Conservation (phyloP, 2,113 vertebrate species). For the Gopherus evgoodei region DNA sequence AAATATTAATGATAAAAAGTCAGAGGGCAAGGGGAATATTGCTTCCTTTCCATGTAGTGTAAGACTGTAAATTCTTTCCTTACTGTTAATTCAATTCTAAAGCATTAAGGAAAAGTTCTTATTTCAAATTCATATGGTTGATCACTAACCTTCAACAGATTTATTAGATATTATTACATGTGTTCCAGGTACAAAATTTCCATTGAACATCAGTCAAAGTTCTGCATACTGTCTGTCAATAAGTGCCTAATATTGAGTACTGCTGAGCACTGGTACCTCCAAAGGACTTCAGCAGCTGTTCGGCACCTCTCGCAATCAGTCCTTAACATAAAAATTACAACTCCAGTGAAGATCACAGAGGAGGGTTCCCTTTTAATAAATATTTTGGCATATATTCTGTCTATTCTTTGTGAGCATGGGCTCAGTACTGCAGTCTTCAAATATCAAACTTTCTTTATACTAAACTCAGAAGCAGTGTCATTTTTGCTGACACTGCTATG, state of each 20-base stretch:
- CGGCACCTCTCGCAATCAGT: background rate
- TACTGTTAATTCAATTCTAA: background rate
- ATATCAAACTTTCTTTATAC: background rate
- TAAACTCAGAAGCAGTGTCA: background rate
- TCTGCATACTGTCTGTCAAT: background rate
- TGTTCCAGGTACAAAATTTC: background rate
- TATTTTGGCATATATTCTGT: background rate
- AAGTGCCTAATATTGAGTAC: background rate
- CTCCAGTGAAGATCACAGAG: background rate
- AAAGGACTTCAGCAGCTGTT: background rate
- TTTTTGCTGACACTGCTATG: background rate
- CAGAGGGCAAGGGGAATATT: accelerated
- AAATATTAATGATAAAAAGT: background rate
- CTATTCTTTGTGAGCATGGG: background rate
- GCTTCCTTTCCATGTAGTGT: background rate
- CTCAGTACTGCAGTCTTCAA: background rate
- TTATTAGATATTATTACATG: background rate
- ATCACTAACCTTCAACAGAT: background rate
- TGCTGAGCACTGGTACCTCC: background rate
- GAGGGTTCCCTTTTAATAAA: too few relatives aligned
- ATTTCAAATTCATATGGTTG: background rate
- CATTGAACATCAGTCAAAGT: background rate
- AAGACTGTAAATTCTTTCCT: background rate
- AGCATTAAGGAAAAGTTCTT: background rate
- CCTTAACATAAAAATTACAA: background rate